Percentiles rank a stretch among this genome's conserved stretches.
Conservation (phyloP, 2,888 invertebrate species). For the Gerris lacustris region DNA sequence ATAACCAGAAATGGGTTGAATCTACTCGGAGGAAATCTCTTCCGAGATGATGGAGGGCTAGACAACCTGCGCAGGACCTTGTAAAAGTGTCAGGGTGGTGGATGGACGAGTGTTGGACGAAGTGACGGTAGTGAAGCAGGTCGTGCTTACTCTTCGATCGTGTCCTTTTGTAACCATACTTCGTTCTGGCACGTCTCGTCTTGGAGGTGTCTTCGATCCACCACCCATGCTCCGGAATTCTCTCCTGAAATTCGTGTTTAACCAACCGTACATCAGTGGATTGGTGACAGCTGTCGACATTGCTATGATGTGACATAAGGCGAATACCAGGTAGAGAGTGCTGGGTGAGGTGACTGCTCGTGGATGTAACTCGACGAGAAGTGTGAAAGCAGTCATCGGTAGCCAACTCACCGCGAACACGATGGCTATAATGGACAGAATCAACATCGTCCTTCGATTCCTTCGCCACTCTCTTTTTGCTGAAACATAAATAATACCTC, state of each 20-base stretch:
- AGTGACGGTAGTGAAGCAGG: constrained; percentile 31
- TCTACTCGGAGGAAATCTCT: background rate
- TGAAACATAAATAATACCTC: constrained; percentile 19
- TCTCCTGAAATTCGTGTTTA: constrained; percentile 45
- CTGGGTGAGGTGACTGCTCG: constrained; percentile 27
- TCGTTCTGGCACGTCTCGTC: constrained; percentile 16
- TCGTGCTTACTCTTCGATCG: constrained; percentile 30
- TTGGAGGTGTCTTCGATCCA: constrained; percentile 17
- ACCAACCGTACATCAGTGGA: constrained; percentile 47
- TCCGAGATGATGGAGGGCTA: constrained; percentile 4
- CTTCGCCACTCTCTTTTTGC: constrained; percentile 33
- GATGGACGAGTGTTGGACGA: constrained; percentile 24
- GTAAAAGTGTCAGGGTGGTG: constrained; percentile 23
- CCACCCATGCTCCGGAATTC: constrained; percentile 35
- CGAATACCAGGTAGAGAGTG: constrained; percentile 37
- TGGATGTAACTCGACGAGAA: constrained; percentile 36
- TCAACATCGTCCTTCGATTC: constrained; percentile 36
- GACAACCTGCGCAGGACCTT: background rate
- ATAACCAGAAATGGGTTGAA: too few species aligned
- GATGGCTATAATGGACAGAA: constrained; percentile 42
- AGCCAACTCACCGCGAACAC: constrained; percentile 47
- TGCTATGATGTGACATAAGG: constrained; percentile 45
- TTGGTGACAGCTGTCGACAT: constrained; percentile 46
- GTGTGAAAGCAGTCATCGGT: constrained; percentile 45
- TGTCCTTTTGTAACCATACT: constrained; percentile 23